These are phyloP conservation scores for Gryllus longicercus DNA, from an alignment of 2,888 invertebrate species.

Conservation along the genomic window DNA sequence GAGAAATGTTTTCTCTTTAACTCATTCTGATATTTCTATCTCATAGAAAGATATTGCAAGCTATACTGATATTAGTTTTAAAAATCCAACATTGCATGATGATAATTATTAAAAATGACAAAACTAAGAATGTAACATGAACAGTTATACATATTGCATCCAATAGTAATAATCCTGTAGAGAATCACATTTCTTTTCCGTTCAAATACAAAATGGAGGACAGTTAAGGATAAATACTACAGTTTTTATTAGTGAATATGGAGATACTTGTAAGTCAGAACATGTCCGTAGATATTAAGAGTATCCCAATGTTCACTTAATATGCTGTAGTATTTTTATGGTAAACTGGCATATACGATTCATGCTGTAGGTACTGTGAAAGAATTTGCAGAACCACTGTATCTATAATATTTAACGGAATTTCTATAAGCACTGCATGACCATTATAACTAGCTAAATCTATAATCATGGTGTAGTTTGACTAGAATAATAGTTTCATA, in stretches of 20 bases:
- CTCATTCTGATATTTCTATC: background rate
- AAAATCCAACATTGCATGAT: conserved; percentile 11
- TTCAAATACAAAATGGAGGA: background rate
- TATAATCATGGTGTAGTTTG: background rate
- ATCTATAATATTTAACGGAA: background rate
- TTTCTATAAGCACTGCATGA: conserved; percentile 17
- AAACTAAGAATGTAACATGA: background rate
- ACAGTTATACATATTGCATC: background rate
- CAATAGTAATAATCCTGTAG: background rate
- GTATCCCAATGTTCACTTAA: background rate
- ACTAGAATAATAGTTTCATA: conserved; percentile 1
- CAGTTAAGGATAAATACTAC: conserved; percentile 8
- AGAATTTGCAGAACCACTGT: background rate
- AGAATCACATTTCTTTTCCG: background rate
- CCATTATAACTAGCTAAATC: conserved; percentile 17
- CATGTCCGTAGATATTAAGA: background rate
- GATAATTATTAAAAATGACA: background rate
- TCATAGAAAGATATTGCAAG: background rate
- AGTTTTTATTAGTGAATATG: background rate
- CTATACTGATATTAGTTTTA: conserved; percentile 17
- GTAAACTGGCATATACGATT: background rate
- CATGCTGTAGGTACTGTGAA: background rate
- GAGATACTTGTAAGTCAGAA: background rate
- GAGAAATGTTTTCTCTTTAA: background rate
- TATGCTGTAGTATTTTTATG: background rate